Evolutionary conservation across 2,113 vertebrate genomes (phyloP).

Genomic region (Echinops telfairi): DNA sequence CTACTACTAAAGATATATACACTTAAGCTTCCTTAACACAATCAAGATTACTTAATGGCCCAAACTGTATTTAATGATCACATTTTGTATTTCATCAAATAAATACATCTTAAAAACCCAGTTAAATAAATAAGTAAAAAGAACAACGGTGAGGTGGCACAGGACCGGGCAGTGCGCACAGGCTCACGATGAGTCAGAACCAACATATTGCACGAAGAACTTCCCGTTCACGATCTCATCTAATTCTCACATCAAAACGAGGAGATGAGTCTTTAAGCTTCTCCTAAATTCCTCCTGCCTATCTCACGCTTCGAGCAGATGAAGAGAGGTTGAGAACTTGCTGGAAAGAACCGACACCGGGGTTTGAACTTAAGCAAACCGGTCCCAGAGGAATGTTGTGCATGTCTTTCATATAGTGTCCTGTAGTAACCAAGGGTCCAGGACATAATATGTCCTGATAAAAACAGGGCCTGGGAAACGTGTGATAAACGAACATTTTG

Average conservation of each 20-base stretch:
- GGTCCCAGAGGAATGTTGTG: not conserved
- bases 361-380: not conserved
- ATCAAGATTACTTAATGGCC: no score
- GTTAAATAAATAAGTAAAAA: no score
- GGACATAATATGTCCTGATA: no score
- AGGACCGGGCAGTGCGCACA: no score
- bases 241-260: not conserved
- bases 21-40: no score
- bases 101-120: no score
- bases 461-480: not conserved
- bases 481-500: not conserved
- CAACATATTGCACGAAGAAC: not conserved
- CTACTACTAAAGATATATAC: no score
- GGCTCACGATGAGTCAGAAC: no score
- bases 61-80: no score
- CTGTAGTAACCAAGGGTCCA: not conserved
- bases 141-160: no score
- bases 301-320: not conserved
- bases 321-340: not conserved
- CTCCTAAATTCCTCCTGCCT: not conserved
- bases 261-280: not conserved
- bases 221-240: not conserved
- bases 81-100: no score
- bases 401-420: not conserved
- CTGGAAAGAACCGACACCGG: not conserved